Evolutionary conservation across 30 jellyfish, hydroid and myxozoan genomes (phyloP), one percentile per base, ranked within the genome.

Genomic region (Aurelia aurita): DNA sequence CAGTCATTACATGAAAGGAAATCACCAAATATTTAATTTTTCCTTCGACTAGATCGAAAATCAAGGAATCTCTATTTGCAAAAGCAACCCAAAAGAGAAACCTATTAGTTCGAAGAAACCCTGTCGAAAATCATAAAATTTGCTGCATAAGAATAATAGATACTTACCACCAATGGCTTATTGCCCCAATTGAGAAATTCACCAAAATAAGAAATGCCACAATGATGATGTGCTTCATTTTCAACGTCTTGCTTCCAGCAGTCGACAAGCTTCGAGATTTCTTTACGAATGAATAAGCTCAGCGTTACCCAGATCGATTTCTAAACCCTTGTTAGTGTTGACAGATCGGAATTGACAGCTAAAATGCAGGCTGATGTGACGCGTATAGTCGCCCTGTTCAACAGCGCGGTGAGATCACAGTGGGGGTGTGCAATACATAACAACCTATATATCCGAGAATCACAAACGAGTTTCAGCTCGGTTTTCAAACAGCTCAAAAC

Each of bases 151-250:
- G 7, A 34, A 35, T 20, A 15, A 23, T 1, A 13, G 3, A 13
- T 47, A 78, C 89, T 63, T 25, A 78, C 89, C 89, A 78, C 89
- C 89, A 78, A 51, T 78, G 89, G 60, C 89, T 31, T 34, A 7
- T 3, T 3, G 77, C 64, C 21, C 39, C 49, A 1, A 21, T 61
- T 58, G 76, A 58, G 32, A 76, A 58, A 59, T 57, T 45, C 58
- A 29, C 69, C 76, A 78, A 27, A 60, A 78, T 45, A 45, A 78
- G 34, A 35, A 78, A 64, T 13, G 69, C 66, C 26, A 78, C 43
- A 39, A 39, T 8, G 22, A 39, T 7, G 14, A 63, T 13, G 39
- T 43, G 44, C 69, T 51, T 78, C 89, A 78, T 78, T 22, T 19
- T 63, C 28, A 64, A 28, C 21, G 69, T 18, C 47, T 27, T 27